phyloP scores from a whole-genome alignment of 2,797 vertebrate species.

The Alcedo atthis region DNA sequence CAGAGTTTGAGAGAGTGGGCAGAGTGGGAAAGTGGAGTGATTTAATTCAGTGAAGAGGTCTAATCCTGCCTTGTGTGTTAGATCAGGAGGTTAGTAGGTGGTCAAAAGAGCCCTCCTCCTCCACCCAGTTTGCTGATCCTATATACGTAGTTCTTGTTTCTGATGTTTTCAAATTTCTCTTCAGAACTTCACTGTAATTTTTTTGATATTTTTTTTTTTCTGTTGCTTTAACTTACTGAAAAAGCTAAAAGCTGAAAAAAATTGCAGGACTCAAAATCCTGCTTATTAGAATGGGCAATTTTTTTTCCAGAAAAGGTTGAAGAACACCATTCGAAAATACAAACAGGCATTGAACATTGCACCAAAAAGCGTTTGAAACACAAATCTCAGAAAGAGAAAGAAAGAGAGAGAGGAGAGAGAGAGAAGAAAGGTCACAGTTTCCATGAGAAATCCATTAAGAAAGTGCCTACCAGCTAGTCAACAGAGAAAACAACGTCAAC shows the following conservation, averaged over 20 bases:
- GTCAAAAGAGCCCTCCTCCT: slow-evolving; percentile 24
- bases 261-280: slow-evolving; percentile 57
- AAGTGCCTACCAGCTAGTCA: slow-evolving; percentile 66
- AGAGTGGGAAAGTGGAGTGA: slow-evolving; percentile 42
- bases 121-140: slow-evolving; percentile 44
- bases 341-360: slow-evolving; percentile 78
- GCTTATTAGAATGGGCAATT: slow-evolving; percentile 34
- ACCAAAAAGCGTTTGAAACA: slow-evolving; percentile 78
- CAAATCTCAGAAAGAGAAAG: slow-evolving; percentile 57
- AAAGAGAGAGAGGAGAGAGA: background rate
- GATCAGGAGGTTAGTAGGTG: slow-evolving; percentile 7
- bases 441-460: slow-evolving; percentile 73
- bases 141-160: background rate
- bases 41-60: slow-evolving; percentile 39
- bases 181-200: slow-evolving; percentile 53
- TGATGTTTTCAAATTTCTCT: background rate
- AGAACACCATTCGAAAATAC: slow-evolving; percentile 76
- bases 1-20: slow-evolving; percentile 25
- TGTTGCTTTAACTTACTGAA: slow-evolving; percentile 45
- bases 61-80: background rate
- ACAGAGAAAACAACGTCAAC: slow-evolving; percentile 43
- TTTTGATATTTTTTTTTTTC: slow-evolving; percentile 9
- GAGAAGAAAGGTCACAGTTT: slow-evolving; percentile 74
- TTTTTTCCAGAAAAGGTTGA: slow-evolving; percentile 58
- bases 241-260: slow-evolving; percentile 61